Percentiles rank a stretch among this genome's conserved stretches.
These are phyloP conservation scores for Gastrophryne carolinensis DNA, from an alignment of 2,797 vertebrate genomes.

Conservation along the genomic window DNA sequence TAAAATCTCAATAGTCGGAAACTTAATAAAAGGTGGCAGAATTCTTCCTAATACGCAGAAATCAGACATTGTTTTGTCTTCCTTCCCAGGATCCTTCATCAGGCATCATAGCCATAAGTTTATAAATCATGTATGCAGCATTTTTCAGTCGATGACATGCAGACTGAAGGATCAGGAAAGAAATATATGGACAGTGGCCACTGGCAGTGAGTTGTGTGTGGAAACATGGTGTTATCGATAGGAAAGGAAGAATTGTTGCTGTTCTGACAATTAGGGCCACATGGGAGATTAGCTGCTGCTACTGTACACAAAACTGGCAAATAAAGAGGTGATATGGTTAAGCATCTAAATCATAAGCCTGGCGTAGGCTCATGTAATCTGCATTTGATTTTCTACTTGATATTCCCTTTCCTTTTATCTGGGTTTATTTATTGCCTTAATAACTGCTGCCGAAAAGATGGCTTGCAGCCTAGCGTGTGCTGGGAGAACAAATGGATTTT, in stretches of 20 bases:
- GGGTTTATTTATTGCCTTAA: slow-evolving; percentile 43
- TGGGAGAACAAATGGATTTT: slow-evolving; percentile 2
- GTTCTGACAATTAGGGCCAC: slow-evolving; percentile 15
- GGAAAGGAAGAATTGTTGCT: background rate
- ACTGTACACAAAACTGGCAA: slow-evolving; percentile 23
- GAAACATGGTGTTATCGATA: background rate
- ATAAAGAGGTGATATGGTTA: slow-evolving; percentile 35
- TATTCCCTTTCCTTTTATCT: slow-evolving; percentile 29
- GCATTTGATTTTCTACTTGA: slow-evolving; percentile 46
- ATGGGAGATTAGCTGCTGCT: slow-evolving; percentile 18
- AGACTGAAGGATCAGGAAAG: background rate
- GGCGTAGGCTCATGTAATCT: slow-evolving; percentile 30
- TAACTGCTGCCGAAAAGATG: slow-evolving; percentile 17
- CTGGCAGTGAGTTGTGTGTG: background rate
- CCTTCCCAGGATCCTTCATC: too few relatives aligned
- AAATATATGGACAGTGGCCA: background rate
- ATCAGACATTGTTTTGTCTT: too few relatives aligned
- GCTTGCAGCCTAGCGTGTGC: slow-evolving; percentile 5
- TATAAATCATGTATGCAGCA: background rate
- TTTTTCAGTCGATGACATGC: background rate
- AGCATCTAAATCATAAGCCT: slow-evolving; percentile 38
- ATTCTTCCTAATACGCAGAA: too few relatives aligned
- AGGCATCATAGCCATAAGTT: background rate
- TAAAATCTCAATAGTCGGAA: background rate
- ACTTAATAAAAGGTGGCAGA: background rate